These are phyloP conservation scores for Kradibia gibbosae DNA, from an alignment of 1,140 invertebrate genomes.

Conservation along the genomic window DNA sequence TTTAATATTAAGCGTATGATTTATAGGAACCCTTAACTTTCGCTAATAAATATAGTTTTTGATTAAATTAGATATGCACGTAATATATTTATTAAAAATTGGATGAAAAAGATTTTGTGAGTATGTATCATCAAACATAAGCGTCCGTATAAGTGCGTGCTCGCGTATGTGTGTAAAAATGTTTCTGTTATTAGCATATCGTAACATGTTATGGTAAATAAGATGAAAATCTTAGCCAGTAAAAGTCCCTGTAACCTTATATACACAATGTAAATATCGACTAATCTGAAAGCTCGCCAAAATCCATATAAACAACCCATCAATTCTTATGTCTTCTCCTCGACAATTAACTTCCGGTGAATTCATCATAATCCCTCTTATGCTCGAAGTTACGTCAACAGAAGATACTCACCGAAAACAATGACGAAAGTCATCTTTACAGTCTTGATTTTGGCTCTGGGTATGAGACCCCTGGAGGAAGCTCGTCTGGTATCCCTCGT, in stretches of 20 bases:
- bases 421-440: constrained; percentile 98
- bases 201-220: not conserved
- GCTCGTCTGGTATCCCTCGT: constrained; percentile 76
- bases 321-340: not conserved
- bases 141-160: no score
- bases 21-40: no score
- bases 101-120: no score
- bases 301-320: not conserved
- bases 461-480: constrained; percentile 90
- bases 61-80: no score
- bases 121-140: no score
- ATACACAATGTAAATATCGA: not conserved
- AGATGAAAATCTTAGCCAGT: not conserved
- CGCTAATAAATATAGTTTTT: no score
- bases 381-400: not conserved
- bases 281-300: not conserved
- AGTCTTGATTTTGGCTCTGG: constrained; percentile 95
- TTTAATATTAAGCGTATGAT: no score
- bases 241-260: not conserved
- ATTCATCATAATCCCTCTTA: not conserved
- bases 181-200: not conserved
- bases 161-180: no score
- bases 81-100: no score
- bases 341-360: not conserved
- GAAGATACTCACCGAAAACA: constrained; percentile 84